These are phyloP conservation scores for Stichodactyla mertensii DNA, from an alignment of 64 coral and sea anemone genomes.

Conservation along the genomic window DNA sequence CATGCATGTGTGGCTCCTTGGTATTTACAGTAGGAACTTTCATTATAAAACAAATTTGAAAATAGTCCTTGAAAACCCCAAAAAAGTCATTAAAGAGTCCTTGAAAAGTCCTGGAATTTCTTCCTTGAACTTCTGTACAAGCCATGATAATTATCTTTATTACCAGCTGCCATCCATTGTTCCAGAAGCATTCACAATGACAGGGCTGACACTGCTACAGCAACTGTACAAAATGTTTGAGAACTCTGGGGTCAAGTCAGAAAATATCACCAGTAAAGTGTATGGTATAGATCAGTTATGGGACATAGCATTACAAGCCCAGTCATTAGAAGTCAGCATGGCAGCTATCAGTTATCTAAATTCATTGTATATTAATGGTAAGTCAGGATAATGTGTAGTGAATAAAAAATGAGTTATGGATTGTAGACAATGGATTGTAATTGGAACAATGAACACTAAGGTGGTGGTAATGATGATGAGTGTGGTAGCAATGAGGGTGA, in stretches of 20 bases:
- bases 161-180: constrained; percentile 69
- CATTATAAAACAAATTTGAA: too few species aligned
- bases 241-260: constrained; percentile 54
- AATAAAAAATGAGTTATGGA: not conserved
- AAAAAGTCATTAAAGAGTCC: too few species aligned
- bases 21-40: too few species aligned
- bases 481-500: too few species aligned
- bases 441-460: too few species aligned
- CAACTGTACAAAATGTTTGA: constrained; percentile 91
- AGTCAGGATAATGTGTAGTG: not conserved
- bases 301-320: constrained; percentile 80
- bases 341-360: constrained; percentile 92
- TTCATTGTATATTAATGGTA: constrained; percentile 95
- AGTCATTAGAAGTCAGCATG: constrained; percentile 77
- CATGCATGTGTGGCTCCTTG: not conserved
- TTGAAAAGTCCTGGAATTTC: too few species aligned
- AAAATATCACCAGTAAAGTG: constrained; percentile 23
- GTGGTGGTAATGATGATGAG: too few species aligned
- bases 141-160: not conserved
- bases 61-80: too few species aligned
- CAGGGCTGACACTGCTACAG: constrained; percentile 71
- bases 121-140: not conserved
- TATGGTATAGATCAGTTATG: constrained; percentile 93
- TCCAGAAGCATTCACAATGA: constrained; percentile 86
- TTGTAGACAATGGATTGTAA: too few species aligned